Conservation (phyloP, 2,113 vertebrate species). For the Corapipo altera region DNA sequence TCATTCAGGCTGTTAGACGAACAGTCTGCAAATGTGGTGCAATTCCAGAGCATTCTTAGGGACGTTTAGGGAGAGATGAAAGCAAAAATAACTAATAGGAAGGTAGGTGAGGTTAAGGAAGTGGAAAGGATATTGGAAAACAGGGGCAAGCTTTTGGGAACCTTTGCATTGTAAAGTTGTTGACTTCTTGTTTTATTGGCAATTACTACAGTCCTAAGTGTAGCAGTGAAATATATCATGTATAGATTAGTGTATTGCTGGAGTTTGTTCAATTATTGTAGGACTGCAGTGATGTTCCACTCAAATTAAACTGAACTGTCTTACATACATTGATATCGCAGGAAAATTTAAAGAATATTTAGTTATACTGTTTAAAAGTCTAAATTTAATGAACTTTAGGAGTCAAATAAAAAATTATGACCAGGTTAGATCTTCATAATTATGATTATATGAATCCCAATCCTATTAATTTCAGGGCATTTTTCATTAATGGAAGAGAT, state of each 20-base stretch:
- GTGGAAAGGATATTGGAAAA: not conserved
- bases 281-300: not conserved
- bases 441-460: not conserved
- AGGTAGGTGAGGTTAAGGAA: not conserved
- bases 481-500: not conserved
- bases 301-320: not conserved
- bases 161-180: not conserved
- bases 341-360: not conserved
- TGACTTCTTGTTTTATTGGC: not conserved
- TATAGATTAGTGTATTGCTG: not conserved
- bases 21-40: not conserved
- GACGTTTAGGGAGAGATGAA: not conserved
- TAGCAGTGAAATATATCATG: not conserved
- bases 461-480: not conserved
- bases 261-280: not conserved
- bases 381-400: not conserved
- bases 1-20: not conserved
- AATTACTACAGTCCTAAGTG: not conserved
- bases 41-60: not conserved
- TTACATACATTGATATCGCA: not conserved
- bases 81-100: not conserved
- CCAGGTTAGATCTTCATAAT: not conserved
- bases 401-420: not conserved
- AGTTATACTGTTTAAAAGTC: not conserved
- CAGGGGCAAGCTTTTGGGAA: not conserved